Base-by-base conservation (phyloP, 2,113 vertebrate genomes). In the Picathartes gymnocephalus region DNA sequence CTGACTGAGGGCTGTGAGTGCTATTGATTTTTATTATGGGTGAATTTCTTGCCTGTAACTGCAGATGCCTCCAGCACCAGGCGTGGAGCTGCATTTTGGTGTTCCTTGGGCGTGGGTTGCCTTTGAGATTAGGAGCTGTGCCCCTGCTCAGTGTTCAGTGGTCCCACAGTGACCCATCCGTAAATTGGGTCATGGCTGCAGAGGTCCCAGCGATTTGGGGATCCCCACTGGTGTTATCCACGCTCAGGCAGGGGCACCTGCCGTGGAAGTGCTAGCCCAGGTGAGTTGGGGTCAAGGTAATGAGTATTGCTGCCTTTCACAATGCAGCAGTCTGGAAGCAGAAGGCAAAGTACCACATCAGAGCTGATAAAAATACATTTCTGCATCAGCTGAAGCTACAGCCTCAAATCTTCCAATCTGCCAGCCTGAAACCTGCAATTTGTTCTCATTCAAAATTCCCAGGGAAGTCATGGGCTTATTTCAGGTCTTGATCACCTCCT, bases 321-420 rank as follows among this genome's bases (percentile, higher is more conserved):
- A 70, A 4, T 5, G 47, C 54, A 69, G 35, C 42, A 7, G 15
- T 45, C 61, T 53, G 71, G 35, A 42, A 90, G 50, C 3, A 20
- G 45, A 70, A 77, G 85, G 48, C 30, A 42, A 88, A 83, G 56
- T 37, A 62, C 27, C 11, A 54, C 4, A 2, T 45, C 16, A 80
- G 80, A 86, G n/a, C 54, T 54, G 39, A 56, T 64, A 74, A 87
- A 91, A 87, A 84, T 27, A 73, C 69, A 83, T 80, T 45, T 86
- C 30, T 42, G 25, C 42, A 51, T 86, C 64, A 51, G 4, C 71
- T 74, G 64, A 42, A 90, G 60, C 39, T 62, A 5, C 47, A 86
- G 58, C 37, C 42, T 81, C 31, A 66, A 79, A 87, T 82, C 31
- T 93, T 91, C 70, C 81, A 23, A 72, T 93, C 44, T 86, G 58